Evolutionary conservation across 2,797 vertebrate species (phyloP).

Genomic region (Eidolon dupreanum): DNA sequence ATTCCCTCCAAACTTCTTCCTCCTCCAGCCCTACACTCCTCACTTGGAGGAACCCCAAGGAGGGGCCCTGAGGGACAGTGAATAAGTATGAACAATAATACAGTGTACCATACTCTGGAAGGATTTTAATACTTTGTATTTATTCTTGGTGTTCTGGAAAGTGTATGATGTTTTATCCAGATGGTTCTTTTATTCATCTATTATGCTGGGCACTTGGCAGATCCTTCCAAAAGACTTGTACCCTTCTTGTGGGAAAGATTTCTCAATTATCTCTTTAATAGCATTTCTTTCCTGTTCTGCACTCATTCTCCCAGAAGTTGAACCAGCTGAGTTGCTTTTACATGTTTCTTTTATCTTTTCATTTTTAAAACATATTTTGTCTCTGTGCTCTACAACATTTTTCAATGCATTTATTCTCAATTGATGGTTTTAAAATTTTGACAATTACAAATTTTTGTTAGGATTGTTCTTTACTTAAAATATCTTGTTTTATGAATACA

Average conservation of each 20-base stretch:
- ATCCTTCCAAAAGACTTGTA: not conserved
- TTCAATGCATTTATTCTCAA: not conserved
- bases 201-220: not conserved
- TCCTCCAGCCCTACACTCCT: not conserved
- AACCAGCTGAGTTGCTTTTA: not conserved
- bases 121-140: not conserved
- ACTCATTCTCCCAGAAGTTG: not conserved
- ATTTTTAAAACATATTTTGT: conserved; percentile 5
- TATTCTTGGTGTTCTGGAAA: not conserved
- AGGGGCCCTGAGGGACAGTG: not conserved
- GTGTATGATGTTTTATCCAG: not conserved
- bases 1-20: not conserved
- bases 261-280: not conserved
- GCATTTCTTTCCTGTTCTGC: not conserved
- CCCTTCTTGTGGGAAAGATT: not conserved
- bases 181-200: not conserved
- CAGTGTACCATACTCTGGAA: not conserved
- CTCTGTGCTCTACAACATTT: not conserved
- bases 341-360: not conserved
- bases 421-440: not conserved
- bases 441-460: not conserved
- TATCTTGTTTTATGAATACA: not conserved
- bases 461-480: conserved; percentile 10
- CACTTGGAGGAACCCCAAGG: not conserved
- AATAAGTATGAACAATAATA: not conserved